A percentile compares a stretch with the other conserved stretches of the same genome.
phyloP scores from a whole-genome alignment of 2,888 invertebrate species.

The Orchesella flavescens region DNA sequence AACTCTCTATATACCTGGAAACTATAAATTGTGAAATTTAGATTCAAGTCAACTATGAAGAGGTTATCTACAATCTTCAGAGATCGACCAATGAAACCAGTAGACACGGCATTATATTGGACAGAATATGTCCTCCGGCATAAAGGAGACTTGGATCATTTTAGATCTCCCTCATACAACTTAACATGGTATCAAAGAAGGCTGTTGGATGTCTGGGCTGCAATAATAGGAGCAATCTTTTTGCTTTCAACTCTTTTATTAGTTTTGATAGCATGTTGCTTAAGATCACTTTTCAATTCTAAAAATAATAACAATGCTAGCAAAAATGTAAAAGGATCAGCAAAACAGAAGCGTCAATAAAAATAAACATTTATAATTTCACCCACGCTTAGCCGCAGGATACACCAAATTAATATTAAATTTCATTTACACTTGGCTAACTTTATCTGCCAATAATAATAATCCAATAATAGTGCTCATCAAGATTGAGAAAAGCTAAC shows the following conservation, averaged over 20 bases:
- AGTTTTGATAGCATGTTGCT: too few relatives aligned
- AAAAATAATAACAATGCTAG: not conserved
- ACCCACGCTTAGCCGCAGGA: too few relatives aligned
- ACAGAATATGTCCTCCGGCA: constrained; percentile 67
- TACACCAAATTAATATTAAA: too few relatives aligned
- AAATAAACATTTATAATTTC: constrained; percentile 4
- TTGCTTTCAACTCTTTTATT: not conserved
- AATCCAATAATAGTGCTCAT: too few relatives aligned
- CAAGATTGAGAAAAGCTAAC: too few relatives aligned
- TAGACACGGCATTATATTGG: constrained; percentile 65
- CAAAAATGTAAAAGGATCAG: not conserved
- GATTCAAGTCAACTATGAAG: constrained; percentile 59
- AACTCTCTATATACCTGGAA: too few relatives aligned
- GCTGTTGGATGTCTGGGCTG: constrained; percentile 53
- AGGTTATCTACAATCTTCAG: constrained; percentile 51
- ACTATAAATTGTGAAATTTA: not conserved
- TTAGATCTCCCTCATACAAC: constrained; percentile 37
- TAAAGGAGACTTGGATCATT: constrained; percentile 45
- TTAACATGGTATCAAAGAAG: constrained; percentile 56
- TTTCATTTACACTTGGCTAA: too few relatives aligned
- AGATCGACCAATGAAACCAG: constrained; percentile 61
- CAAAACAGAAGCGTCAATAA: constrained; percentile 5
- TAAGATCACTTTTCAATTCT: too few relatives aligned
- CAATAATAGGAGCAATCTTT: not conserved
- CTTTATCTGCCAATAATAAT: too few relatives aligned